Evolutionary conservation across 1,140 invertebrate genomes (phyloP).

Genomic region (Lepidurus arcticus): DNA sequence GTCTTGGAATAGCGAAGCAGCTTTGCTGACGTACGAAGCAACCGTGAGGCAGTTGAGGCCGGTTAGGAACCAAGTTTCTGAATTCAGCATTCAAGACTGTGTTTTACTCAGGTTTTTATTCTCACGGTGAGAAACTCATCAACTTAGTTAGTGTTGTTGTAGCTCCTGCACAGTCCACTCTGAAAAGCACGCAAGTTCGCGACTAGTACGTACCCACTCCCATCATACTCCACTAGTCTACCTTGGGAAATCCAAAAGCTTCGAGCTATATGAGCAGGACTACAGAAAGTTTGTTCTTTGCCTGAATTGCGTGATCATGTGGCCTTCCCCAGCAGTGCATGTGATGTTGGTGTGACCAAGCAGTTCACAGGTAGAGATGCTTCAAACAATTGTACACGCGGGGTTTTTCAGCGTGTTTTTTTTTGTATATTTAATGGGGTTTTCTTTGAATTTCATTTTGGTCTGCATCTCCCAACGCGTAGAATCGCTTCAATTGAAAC

Average conservation of each 20-base stretch:
- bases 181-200: background rate
- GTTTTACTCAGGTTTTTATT: background rate
- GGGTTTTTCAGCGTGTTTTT: background rate
- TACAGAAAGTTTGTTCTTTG: background rate
- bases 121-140: background rate
- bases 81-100: background rate
- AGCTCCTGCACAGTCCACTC: background rate
- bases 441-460: too few species aligned
- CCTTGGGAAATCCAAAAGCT: background rate
- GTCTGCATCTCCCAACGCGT: too few species aligned
- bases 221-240: background rate
- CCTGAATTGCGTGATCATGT: slow-evolving; percentile 14
- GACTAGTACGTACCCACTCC: background rate
- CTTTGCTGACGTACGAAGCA: background rate
- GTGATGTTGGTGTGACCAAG: slow-evolving; percentile 18
- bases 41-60: background rate
- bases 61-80: background rate
- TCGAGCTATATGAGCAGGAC: background rate
- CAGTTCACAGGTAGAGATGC: slow-evolving; percentile 1
- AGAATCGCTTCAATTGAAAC: background rate
- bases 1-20: background rate
- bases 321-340: background rate
- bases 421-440: background rate
- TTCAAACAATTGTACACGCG: background rate
- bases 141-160: background rate